Base-by-base conservation (phyloP, 1,140 invertebrate species). In the Listronotus oregonensis region DNA sequence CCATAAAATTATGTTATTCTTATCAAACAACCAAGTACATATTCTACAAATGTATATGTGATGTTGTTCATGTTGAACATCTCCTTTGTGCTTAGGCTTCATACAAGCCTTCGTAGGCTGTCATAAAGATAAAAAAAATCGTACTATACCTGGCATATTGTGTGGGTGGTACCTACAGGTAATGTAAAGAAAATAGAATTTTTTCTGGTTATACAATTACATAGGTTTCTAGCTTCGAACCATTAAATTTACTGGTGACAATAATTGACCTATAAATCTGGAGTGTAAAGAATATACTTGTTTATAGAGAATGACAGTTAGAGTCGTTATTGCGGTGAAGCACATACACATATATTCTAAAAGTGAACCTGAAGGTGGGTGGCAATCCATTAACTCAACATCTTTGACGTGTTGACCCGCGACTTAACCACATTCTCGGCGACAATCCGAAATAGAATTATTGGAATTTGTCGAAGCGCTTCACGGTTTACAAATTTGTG, bases 191-290 rank as follows among this genome's bases (percentile, higher is more conserved):
- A 60, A 60, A 60, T 50, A 39, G 46, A 32, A 60, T 60, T 50
- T 60, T 60, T 60, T 39, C 58, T 60, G n/a, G 44, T 49, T 46
- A 50, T 50, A 60, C 58, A 60, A 60, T 60, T 47, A 31, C 44
- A 60, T 46, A 50, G 39, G 46, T 49, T 60, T 37, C 50, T 18
- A 46, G 39, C 54, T 40, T 18, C 11, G 46, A 39, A 39, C 50
- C 60, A 47, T 63, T 54, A 63, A 63, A 21, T 37, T n/a, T 27
- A 27, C 39, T 46, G 51, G 60, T 63, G 60, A 65, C 54, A 65
- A 58, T 65, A 65, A 65, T 55, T 58, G 55, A 65, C 63, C 63
- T 65, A 65, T 65, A 65, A 65, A 65, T 65, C 46, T 65, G 44
- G 18, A 27, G 58, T 17, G 54, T 56, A 67, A 62, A 49, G 37